Evolutionary conservation across 2,797 vertebrate genomes (phyloP), one percentile per base, ranked within the genome.

Genomic region (Erpetoichthys calabaricus): DNA sequence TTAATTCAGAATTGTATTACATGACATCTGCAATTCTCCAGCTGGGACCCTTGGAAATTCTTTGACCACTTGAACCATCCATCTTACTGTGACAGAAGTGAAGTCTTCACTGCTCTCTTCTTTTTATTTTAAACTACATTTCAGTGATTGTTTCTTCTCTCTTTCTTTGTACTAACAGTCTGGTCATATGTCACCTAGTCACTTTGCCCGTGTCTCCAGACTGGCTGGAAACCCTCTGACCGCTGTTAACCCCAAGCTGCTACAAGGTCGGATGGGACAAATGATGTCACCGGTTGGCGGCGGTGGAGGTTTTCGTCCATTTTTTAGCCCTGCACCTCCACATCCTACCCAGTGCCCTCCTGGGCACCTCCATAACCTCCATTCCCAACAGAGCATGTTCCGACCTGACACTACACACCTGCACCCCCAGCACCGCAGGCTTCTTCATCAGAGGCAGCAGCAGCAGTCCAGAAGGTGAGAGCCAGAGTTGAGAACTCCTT

Each of bases 341-440:
- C 73, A 80, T 0, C 53, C 6, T 25, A 5, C 53, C 43, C 10
- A 4, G 53, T 8, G 47, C 73, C 78, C 0, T 69, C 80, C 9
- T 75, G 82, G 78, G 43, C 82, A 82, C 42, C 85, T 73, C 69
- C 57, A 83, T 61, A 75, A 82, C 84, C 84, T 6, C 45, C 7
- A 1, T 0, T 0, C 83, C 0, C 91, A 89, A 45, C 61, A 73
- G 0, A 79, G 79, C 25, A 56, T 85, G 56, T 85, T 95, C 58
- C 79, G 90, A 10, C 85, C 94, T 3, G 92, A 92, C 65, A 94
- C 94, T 4, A 96, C 92, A 59, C 92, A 97, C 62, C 79, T 98
- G 4, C 94, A 98, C 64, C 94, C 94, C 0, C 94, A 98, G 77
- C 94, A 97, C 64, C 90, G 90, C 1, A 84, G 94, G 10, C 85